Evolutionary conservation across 1,140 invertebrate species (phyloP).

Genomic region (Cyrtorhinus lividipennis): DNA sequence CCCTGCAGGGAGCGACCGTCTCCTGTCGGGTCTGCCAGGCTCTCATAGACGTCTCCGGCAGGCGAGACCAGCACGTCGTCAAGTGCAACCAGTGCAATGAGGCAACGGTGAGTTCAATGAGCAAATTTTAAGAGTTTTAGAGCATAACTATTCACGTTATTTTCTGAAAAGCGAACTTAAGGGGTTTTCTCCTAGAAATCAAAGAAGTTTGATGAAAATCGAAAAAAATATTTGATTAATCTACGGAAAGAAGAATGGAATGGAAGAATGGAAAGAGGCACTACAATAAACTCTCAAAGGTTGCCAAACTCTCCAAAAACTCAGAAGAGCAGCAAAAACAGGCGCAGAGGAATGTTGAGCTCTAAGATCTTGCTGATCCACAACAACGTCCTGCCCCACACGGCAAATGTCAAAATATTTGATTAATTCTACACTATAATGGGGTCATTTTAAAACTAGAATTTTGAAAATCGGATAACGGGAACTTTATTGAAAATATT

Average conservation of each 20-base stretch:
- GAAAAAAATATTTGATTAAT: background rate
- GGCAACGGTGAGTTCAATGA: conserved; percentile 70
- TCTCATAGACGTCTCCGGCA: conserved; percentile 89
- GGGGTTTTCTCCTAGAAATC: background rate
- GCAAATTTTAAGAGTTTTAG: too few species aligned
- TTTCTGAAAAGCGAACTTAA: background rate
- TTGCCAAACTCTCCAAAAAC: too few species aligned
- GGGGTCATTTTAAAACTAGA: too few species aligned
- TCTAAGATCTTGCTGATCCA: too few species aligned
- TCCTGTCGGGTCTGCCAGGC: conserved; percentile 92
- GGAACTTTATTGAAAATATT: too few species aligned
- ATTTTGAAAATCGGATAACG: too few species aligned
- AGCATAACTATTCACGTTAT: background rate
- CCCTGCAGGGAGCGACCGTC: conserved; percentile 60
- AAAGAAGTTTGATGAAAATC: background rate
- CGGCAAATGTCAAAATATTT: too few species aligned
- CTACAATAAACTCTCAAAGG: background rate
- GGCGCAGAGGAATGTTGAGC: too few species aligned
- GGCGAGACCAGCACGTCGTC: conserved; percentile 90
- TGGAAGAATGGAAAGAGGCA: background rate
- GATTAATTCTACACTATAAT: too few species aligned
- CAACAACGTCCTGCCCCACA: too few species aligned
- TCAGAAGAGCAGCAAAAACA: too few species aligned
- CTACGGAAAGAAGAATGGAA: background rate
- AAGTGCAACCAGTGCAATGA: conserved; percentile 91